Percentiles rank a stretch among this genome's conserved stretches.
phyloP scores from a whole-genome alignment of 2,797 vertebrate species.

The Glossophaga mutica region DNA sequence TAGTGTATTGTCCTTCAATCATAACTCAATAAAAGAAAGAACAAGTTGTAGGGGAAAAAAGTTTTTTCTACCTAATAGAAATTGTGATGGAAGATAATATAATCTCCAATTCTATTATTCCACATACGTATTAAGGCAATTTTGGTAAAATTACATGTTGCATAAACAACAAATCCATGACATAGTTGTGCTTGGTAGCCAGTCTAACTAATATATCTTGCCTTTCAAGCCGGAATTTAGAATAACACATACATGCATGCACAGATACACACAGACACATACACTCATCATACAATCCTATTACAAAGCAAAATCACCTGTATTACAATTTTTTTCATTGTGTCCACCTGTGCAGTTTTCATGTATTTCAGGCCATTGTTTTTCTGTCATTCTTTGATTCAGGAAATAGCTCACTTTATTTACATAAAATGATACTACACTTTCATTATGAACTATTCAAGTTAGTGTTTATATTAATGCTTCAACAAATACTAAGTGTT shows the following conservation, averaged over 20 bases:
- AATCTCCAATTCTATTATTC: neutral
- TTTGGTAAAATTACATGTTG: neutral
- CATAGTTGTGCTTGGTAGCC: constrained; percentile 35
- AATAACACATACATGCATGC: neutral
- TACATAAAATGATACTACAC: neutral
- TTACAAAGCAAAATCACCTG: constrained; percentile 44
- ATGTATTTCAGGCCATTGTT: neutral
- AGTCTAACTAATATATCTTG: constrained; percentile 66
- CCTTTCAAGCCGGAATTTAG: constrained; percentile 54
- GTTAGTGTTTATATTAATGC: neutral
- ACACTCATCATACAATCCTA: neutral
- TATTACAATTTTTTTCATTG: neutral
- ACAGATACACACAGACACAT: neutral
- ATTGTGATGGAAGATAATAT: neutral
- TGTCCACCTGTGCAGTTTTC: constrained; percentile 19
- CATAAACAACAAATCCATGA: constrained; percentile 37
- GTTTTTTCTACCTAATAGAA: neutral
- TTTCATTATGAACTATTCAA: neutral
- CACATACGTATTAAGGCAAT: constrained; percentile 54
- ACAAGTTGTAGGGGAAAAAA: neutral
- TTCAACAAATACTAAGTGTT: neutral
- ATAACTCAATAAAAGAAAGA: neutral
- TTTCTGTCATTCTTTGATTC: neutral
- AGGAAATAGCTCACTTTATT: neutral
- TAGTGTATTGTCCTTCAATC: neutral